phyloP scores from a whole-genome alignment of 2,888 invertebrate species.

The Branchellion lobata region DNA sequence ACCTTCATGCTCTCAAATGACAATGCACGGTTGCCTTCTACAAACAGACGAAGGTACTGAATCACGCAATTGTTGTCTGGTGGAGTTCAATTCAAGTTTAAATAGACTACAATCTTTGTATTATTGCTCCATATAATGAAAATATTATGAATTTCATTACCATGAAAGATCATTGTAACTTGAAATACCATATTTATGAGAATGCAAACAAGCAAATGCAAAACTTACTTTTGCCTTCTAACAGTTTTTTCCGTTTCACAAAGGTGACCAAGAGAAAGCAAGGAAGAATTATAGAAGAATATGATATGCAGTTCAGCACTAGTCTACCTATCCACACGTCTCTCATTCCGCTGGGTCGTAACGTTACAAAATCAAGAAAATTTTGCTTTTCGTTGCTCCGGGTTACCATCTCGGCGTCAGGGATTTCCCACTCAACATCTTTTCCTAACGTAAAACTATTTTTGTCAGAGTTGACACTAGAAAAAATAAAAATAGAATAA shows the following conservation, averaged over 20 bases:
- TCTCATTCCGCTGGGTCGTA: constrained; percentile 45
- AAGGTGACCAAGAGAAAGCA: constrained; percentile 81
- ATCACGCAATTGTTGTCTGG: constrained; percentile 56
- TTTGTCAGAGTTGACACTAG: too few species aligned
- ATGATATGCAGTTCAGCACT: constrained; percentile 79
- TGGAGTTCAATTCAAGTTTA: constrained; percentile 35
- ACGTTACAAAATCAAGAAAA: neutral
- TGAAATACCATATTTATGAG: neutral
- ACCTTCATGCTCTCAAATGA: constrained; percentile 27
- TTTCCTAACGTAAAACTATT: too few species aligned
- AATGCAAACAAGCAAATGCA: neutral
- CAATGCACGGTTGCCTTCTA: constrained; percentile 48
- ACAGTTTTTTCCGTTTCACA: constrained; percentile 71
- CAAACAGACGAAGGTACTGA: constrained; percentile 56
- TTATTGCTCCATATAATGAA: too few species aligned
- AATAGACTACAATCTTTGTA: neutral
- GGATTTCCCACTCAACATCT: too few species aligned
- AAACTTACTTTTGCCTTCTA: constrained; percentile 74
- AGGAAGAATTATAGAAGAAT: constrained; percentile 82
- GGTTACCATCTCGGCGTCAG: neutral
- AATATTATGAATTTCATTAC: too few species aligned
- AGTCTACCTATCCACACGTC: constrained; percentile 75
- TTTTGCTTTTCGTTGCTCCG: neutral
- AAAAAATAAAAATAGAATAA: too few species aligned
- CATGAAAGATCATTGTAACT: too few species aligned